A percentile compares a stretch with the other conserved stretches of the same genome.
phyloP scores from a whole-genome alignment of 2,113 vertebrate genomes.

The Arizona elegans region DNA sequence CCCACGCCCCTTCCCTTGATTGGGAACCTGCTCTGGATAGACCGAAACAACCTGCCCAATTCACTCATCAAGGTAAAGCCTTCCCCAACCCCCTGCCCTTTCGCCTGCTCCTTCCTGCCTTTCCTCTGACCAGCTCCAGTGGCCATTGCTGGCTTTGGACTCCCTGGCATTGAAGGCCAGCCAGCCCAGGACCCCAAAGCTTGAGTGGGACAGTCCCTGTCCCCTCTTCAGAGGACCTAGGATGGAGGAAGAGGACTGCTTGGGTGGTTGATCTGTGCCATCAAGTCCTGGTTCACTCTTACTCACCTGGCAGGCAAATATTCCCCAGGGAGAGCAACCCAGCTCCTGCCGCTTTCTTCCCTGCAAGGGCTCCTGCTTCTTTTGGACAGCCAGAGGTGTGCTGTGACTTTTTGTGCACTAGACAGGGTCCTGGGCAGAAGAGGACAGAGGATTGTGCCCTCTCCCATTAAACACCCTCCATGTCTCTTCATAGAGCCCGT shows the following conservation, averaged over 20 bases:
- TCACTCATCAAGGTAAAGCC: background rate
- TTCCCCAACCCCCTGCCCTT: too few relatives aligned
- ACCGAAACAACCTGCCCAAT: background rate
- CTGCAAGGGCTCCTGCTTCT: too few relatives aligned
- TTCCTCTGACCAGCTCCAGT: background rate
- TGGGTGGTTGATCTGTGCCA: background rate
- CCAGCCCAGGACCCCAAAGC: background rate
- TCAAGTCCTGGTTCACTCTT: background rate
- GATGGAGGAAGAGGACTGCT: background rate
- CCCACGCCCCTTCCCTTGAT: slow-evolving; percentile 29
- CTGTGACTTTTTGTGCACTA: too few relatives aligned
- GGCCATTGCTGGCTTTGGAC: background rate
- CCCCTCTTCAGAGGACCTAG: background rate
- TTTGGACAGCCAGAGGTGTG: too few relatives aligned
- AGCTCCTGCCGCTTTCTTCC: too few relatives aligned
- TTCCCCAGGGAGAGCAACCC: too few relatives aligned
- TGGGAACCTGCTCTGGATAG: slow-evolving; percentile 36
- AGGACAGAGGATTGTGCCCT: too few relatives aligned
- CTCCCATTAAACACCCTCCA: too few relatives aligned
- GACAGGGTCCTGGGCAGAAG: too few relatives aligned
- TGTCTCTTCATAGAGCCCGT: too few relatives aligned
- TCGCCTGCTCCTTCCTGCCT: background rate
- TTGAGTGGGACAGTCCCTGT: too few relatives aligned
- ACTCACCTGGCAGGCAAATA: background rate
- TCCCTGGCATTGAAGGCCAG: background rate